phyloP scores from a whole-genome alignment of 2,888 invertebrate genomes.

The Drosophila limbata region DNA sequence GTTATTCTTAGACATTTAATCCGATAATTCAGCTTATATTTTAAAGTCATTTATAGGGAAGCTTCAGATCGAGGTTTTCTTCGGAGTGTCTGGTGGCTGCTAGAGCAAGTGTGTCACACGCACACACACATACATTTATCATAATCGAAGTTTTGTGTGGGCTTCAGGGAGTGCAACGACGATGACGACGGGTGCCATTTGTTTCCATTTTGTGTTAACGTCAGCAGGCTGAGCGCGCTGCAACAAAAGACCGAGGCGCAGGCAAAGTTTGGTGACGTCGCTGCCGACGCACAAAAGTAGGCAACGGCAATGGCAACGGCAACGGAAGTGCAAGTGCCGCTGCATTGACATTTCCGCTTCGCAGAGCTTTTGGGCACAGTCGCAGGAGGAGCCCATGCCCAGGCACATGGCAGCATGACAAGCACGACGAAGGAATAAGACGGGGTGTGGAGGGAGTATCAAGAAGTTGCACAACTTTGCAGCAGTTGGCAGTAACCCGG shows the following conservation, averaged over 20 bases:
- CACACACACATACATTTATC: constrained; percentile 61
- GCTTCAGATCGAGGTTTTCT: constrained; percentile 11
- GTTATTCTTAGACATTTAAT: background rate
- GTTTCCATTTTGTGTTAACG: constrained; percentile 79
- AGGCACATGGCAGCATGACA: constrained; percentile 23
- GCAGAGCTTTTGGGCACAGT: constrained; percentile 63
- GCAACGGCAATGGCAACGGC: constrained; percentile 51
- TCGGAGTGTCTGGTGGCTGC: background rate
- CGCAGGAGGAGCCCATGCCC: constrained; percentile 17
- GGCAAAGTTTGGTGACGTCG: constrained; percentile 67
- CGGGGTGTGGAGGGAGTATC: background rate
- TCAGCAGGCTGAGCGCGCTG: constrained; percentile 70
- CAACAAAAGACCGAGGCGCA: constrained; percentile 61
- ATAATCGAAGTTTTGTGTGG: constrained; percentile 72
- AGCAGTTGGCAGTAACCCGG: constrained; percentile 55
- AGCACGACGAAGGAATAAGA: background rate
- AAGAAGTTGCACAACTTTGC: constrained; percentile 55
- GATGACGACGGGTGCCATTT: constrained; percentile 65
- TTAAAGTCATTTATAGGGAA: constrained; percentile 8
- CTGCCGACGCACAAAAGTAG: constrained; percentile 65
- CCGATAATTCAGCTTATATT: background rate
- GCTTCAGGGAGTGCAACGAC: constrained; percentile 16
- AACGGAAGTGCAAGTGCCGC: constrained; percentile 79
- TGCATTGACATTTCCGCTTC: constrained; percentile 81
- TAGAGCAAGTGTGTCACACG: constrained; percentile 33